A percentile compares a stretch with the other conserved stretches of the same genome.
Evolutionary conservation across 2,888 invertebrate genomes (phyloP).

Genomic region (Pogonocherus hispidulus): DNA sequence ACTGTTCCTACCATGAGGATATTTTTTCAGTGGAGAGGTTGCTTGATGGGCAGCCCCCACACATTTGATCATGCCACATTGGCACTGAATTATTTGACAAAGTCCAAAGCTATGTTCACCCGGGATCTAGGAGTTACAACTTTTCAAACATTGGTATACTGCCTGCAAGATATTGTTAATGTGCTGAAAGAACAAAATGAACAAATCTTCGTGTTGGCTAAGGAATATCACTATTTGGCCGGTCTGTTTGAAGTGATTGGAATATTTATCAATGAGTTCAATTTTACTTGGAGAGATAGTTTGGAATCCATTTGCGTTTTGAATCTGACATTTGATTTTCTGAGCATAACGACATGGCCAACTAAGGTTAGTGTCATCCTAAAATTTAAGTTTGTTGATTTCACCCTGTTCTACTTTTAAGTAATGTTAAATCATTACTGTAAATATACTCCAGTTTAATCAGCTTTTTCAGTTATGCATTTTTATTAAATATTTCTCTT

Average conservation of each 20-base stretch:
- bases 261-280: slow-evolving; percentile 77
- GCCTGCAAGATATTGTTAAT: slow-evolving; percentile 71
- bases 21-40: slow-evolving; percentile 61
- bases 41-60: slow-evolving; percentile 65
- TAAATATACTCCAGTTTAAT: too few species aligned
- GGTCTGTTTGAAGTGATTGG: slow-evolving; percentile 77
- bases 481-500: too few species aligned
- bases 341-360: slow-evolving; percentile 71
- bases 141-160: slow-evolving; percentile 76
- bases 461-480: too few species aligned
- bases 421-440: too few species aligned
- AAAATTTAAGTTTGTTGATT: too few species aligned
- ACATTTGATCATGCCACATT: slow-evolving; percentile 70
- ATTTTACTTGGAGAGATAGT: slow-evolving; percentile 84
- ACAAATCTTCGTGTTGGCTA: slow-evolving; percentile 48
- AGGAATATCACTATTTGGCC: slow-evolving; percentile 69
- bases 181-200: slow-evolving; percentile 54
- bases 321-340: slow-evolving; percentile 70
- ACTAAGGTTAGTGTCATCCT: slow-evolving; percentile 70
- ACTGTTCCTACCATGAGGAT: slow-evolving; percentile 75
- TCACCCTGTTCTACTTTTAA: slow-evolving; percentile 23
- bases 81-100: slow-evolving; percentile 73
- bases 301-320: slow-evolving; percentile 81
- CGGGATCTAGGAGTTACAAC: slow-evolving; percentile 75
- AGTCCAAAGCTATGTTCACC: slow-evolving; percentile 72